Evolutionary conservation across 2,888 invertebrate genomes (phyloP).

Genomic region (Pinctada fucata): DNA sequence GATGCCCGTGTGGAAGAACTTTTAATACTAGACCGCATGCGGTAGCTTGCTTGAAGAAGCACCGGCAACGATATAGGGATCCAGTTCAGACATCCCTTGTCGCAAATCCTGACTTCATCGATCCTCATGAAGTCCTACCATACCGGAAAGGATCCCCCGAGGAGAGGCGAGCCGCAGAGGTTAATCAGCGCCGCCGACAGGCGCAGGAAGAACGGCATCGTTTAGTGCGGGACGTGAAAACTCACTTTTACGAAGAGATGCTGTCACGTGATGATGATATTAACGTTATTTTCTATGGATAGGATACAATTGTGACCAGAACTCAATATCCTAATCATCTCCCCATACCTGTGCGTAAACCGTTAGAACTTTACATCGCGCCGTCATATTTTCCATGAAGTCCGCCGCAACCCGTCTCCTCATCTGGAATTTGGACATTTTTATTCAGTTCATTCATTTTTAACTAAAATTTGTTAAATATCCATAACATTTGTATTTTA

Average conservation of each 20-base stretch:
- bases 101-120: background rate
- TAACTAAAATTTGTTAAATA: too few species aligned
- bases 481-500: too few species aligned
- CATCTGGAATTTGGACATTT: background rate
- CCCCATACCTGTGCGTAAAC: background rate
- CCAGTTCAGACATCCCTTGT: background rate
- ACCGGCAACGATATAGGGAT: background rate
- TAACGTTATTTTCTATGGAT: background rate
- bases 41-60: background rate
- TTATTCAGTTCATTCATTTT: background rate
- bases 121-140: background rate
- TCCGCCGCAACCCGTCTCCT: background rate
- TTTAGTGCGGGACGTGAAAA: background rate
- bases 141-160: background rate
- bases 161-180: background rate
- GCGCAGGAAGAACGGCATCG: background rate
- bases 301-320: background rate
- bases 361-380: conserved; percentile 1
- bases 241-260: background rate
- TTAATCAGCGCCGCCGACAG: background rate
- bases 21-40: background rate
- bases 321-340: background rate
- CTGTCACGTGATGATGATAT: background rate
- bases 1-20: conserved; percentile 3
- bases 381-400: too few species aligned